Percentiles rank a stretch among this genome's conserved stretches.
Conservation (phyloP, 2,888 invertebrate genomes). For the Ophion obscuratus region DNA sequence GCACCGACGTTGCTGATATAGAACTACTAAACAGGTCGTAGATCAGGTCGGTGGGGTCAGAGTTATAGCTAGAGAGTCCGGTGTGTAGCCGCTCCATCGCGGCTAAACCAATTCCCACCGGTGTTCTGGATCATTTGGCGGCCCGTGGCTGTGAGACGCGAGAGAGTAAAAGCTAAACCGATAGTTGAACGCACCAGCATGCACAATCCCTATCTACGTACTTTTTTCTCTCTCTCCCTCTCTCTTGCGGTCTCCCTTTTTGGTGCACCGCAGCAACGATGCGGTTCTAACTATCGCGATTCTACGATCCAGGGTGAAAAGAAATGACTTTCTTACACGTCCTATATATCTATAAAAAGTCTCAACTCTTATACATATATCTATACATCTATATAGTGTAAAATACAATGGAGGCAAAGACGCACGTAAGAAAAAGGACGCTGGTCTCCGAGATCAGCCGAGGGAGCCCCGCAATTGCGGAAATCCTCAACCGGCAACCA, state of each 20-base stretch:
- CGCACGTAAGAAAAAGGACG: conserved; percentile 64
- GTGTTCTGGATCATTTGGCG: conserved; percentile 84
- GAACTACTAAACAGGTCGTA: conserved; percentile 84
- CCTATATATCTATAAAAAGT: background rate
- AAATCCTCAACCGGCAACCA: conserved; percentile 61
- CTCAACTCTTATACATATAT: conserved; percentile 13
- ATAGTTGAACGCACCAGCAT: conserved; percentile 63
- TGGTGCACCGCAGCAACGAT: conserved; percentile 51
- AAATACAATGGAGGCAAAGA: conserved; percentile 27
- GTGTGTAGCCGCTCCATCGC: conserved; percentile 71
- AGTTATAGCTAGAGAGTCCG: conserved; percentile 78
- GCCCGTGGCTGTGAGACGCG: conserved; percentile 81
- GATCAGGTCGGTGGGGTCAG: conserved; percentile 81
- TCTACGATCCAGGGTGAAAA: conserved; percentile 51
- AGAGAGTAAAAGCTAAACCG: conserved; percentile 54
- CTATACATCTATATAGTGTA: background rate
- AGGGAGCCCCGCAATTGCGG: conserved; percentile 57
- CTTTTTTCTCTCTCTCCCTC: conserved; percentile 23
- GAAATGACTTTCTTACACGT: conserved; percentile 45
- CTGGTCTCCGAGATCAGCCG: conserved; percentile 3
- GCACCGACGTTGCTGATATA: conserved; percentile 80
- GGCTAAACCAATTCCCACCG: conserved; percentile 82
- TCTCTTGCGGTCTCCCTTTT: conserved; percentile 9
- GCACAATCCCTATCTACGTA: conserved; percentile 73
- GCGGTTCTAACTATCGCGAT: conserved; percentile 64